phyloP scores from a whole-genome alignment of 2,113 vertebrate species.

The Mastomys natalensis region DNA sequence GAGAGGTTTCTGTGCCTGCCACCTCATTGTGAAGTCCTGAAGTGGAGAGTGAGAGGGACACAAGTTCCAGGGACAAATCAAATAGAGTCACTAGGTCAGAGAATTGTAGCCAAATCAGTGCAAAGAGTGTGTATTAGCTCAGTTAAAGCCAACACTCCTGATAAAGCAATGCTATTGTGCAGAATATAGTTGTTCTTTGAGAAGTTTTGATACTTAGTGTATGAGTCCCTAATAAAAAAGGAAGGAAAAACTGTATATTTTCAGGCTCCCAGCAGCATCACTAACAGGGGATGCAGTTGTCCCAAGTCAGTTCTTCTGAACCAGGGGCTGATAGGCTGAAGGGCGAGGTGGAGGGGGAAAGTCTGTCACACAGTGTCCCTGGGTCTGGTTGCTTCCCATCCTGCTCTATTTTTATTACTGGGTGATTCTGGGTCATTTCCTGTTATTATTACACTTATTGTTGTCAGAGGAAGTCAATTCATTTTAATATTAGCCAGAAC shows the following conservation, averaged over 20 bases:
- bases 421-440: conserved; percentile 73
- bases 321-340: neutral
- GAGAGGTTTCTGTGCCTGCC: neutral
- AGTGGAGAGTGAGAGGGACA: neutral
- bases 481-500: conserved; percentile 76
- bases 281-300: neutral
- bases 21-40: neutral
- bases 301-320: neutral
- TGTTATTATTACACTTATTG: conserved; percentile 78
- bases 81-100: neutral
- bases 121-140: neutral
- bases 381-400: conserved; percentile 8
- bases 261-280: neutral
- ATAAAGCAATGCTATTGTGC: neutral
- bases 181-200: neutral
- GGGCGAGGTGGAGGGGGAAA: neutral
- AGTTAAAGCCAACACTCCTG: neutral
- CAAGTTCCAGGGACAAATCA: neutral
- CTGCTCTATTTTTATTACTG: conserved; percentile 72
- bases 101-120: neutral
- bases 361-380: conserved; percentile 1
- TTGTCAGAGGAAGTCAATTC: conserved; percentile 78
- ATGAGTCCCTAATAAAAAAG: neutral
- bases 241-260: neutral
- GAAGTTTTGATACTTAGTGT: conserved; percentile 12